Conservation (phyloP, 2,797 vertebrate genomes). For the Etheostoma perlongum region DNA sequence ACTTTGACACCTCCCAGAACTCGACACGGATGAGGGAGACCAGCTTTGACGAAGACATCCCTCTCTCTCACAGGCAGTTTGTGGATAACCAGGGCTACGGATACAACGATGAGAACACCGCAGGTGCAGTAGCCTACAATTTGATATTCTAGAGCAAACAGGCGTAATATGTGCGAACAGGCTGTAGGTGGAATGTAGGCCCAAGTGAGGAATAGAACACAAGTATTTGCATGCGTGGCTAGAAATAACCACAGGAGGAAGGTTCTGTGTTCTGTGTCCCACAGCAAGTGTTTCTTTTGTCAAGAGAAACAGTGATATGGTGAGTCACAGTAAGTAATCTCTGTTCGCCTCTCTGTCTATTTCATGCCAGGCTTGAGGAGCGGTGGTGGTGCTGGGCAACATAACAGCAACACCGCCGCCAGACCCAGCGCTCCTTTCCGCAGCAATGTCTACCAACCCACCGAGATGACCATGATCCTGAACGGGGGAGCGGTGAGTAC, state of each 20-base stretch:
- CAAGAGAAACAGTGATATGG: slow-evolving; percentile 5
- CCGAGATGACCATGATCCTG: slow-evolving; percentile 98
- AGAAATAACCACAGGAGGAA: slow-evolving; percentile 53
- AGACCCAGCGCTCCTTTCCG: slow-evolving; percentile 95
- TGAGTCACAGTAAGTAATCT: slow-evolving; percentile 57
- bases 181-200: slow-evolving; percentile 59
- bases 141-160: slow-evolving; percentile 41
- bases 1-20: slow-evolving; percentile 96
- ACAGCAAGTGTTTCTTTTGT: slow-evolving; percentile 41
- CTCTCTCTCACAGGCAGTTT: slow-evolving; percentile 93
- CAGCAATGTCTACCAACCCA: slow-evolving; percentile 98
- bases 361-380: slow-evolving; percentile 86
- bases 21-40: slow-evolving; percentile 95
- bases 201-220: slow-evolving; percentile 59
- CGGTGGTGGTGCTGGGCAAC: slow-evolving; percentile 80
- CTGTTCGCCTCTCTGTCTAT: slow-evolving; percentile 12
- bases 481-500: slow-evolving; percentile 99
- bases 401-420: slow-evolving; percentile 89
- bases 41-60: slow-evolving; percentile 95
- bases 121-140: slow-evolving; percentile 78
- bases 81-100: slow-evolving; percentile 97
- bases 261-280: slow-evolving; percentile 28
- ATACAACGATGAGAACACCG: slow-evolving; percentile 93
- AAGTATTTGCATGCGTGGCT: slow-evolving; percentile 46
- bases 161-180: slow-evolving; percentile 20